Evolutionary conservation across 2,888 invertebrate genomes (phyloP).

Genomic region (Pogonocherus hispidulus): DNA sequence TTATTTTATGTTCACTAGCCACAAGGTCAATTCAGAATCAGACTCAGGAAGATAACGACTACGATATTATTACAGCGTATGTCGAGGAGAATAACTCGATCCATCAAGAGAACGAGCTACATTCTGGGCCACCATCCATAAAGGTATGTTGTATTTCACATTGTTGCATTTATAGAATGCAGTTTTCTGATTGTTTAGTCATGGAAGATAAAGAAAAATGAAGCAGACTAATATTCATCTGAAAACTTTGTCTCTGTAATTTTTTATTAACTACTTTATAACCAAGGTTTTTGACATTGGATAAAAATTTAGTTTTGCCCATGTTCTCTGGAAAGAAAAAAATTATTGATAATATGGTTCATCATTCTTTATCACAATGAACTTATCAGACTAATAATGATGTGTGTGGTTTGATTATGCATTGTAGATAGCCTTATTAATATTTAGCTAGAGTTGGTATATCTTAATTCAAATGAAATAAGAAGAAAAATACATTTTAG

Average conservation of each 20-base stretch:
- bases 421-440: constrained; percentile 40
- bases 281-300: too few relatives aligned
- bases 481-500: too few relatives aligned
- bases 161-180: constrained; percentile 12
- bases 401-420: constrained; percentile 34
- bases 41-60: constrained; percentile 81
- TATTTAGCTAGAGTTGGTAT: constrained; percentile 12
- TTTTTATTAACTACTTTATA: too few relatives aligned
- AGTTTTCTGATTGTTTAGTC: constrained; percentile 23
- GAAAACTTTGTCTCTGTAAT: too few relatives aligned
- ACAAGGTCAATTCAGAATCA: constrained; percentile 45
- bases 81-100: constrained; percentile 91
- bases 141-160: constrained; percentile 74
- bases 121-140: constrained; percentile 84
- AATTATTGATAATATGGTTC: neutral
- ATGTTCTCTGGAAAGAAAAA: too few relatives aligned
- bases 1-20: too few relatives aligned
- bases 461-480: too few relatives aligned
- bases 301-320: too few relatives aligned
- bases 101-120: constrained; percentile 82
- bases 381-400: neutral
- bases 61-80: constrained; percentile 81
- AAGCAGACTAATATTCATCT: too few relatives aligned
- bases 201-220: constrained; percentile 3
- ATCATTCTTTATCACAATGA: neutral